These are phyloP conservation scores for Eucera pruinosa DNA, from an alignment of 2,888 invertebrate species.

Conservation along the genomic window DNA sequence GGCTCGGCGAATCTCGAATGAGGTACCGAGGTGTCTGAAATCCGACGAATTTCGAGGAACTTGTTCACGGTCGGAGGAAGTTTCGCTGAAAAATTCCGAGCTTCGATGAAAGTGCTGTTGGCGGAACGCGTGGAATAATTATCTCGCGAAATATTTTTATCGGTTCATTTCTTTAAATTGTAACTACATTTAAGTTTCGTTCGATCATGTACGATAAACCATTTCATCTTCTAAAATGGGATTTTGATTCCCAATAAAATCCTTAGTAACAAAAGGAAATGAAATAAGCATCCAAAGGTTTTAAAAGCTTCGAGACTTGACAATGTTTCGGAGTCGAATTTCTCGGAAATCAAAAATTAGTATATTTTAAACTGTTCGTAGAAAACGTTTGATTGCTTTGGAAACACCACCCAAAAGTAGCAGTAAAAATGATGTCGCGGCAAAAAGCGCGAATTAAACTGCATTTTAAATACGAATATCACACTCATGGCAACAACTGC, in stretches of 20 bases:
- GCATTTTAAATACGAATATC: slow-evolving; percentile 60
- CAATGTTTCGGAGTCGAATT: no score
- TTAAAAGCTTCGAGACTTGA: no score
- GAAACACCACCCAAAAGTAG: not conserved
- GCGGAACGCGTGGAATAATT: not conserved
- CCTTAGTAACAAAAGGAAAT: no score
- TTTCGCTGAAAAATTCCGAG: not conserved
- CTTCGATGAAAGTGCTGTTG: slow-evolving; percentile 2
- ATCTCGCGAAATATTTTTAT: no score
- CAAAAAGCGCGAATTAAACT: slow-evolving; percentile 64
- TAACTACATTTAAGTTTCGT: no score
- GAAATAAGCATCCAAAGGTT: no score
- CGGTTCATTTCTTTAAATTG: no score
- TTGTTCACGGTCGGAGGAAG: slow-evolving; percentile 19
- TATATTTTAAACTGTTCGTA: slow-evolving; percentile 1
- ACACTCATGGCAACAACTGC: slow-evolving; percentile 22
- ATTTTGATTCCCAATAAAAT: no score
- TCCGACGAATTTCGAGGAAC: slow-evolving; percentile 37
- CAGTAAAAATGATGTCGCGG: no score
- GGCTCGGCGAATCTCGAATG: slow-evolving; percentile 23
- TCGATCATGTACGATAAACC: no score
- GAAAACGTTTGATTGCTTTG: not conserved
- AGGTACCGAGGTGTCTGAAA: slow-evolving; percentile 19
- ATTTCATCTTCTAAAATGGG: no score
- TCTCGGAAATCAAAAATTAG: no score